phyloP scores from a whole-genome alignment of 2,113 vertebrate genomes.

The Clarias batrachus region DNA sequence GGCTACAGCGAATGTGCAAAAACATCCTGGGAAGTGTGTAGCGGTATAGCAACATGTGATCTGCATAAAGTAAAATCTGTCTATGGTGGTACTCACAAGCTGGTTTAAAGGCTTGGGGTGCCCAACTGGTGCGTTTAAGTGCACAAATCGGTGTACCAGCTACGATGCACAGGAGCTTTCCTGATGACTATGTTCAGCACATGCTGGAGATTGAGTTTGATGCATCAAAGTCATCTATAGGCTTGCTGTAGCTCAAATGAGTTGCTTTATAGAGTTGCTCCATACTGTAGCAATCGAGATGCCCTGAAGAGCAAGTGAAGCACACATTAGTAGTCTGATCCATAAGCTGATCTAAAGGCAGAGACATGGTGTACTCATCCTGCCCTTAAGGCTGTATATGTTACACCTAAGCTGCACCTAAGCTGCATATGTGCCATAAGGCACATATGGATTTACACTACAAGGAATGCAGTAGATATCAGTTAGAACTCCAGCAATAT shows the following conservation, averaged over 20 bases:
- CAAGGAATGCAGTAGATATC: background rate
- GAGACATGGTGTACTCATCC: background rate
- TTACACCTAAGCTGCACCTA: background rate
- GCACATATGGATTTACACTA: background rate
- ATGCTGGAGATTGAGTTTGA: background rate
- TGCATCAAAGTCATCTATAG: background rate
- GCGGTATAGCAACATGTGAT: background rate
- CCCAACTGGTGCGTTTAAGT: background rate
- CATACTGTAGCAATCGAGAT: background rate
- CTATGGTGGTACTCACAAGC: too few species aligned
- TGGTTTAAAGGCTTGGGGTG: background rate
- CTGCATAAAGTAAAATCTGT: background rate
- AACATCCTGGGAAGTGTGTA: background rate
- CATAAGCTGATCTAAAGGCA: background rate
- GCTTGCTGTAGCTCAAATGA: background rate
- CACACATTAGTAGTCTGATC: background rate
- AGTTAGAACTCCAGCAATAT: background rate
- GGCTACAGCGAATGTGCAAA: background rate
- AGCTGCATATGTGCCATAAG: background rate
- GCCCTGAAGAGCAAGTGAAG: background rate
- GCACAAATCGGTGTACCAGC: background rate
- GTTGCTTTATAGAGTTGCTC: background rate
- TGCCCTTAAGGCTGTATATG: background rate
- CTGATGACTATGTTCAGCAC: background rate
- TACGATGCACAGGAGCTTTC: background rate